Evolutionary conservation across 1,140 invertebrate genomes (phyloP).

Genomic region (Diorhabda elongata): DNA sequence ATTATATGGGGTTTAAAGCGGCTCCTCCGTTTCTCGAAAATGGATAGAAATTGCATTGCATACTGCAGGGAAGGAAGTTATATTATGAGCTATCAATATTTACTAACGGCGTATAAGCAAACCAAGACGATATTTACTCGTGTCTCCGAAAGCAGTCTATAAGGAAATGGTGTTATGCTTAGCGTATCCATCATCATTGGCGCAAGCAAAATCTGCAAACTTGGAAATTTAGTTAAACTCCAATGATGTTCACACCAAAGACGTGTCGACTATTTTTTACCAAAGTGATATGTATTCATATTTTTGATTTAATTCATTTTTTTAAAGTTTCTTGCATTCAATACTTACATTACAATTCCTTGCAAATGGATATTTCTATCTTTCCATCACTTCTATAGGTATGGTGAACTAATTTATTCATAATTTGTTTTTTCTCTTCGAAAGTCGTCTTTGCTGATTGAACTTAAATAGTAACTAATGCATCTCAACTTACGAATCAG

Average conservation of each 20-base stretch:
- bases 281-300: too few species aligned
- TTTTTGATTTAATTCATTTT: too few species aligned
- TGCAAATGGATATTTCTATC: too few species aligned
- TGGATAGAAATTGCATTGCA: conserved; percentile 2
- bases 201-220: neutral
- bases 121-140: conserved; percentile 2
- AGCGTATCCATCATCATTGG: neutral
- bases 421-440: too few species aligned
- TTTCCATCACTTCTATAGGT: too few species aligned
- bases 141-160: conserved; percentile 1
- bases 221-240: neutral
- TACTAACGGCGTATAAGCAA: conserved; percentile 2
- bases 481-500: too few species aligned
- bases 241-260: neutral
- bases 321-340: too few species aligned
- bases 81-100: conserved; percentile 3
- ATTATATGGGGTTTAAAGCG: neutral
- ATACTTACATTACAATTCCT: too few species aligned
- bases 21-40: neutral
- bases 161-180: conserved; percentile 2
- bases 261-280: neutral
- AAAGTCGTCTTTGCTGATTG: too few species aligned
- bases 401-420: too few species aligned
- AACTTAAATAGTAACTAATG: too few species aligned
- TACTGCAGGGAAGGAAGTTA: conserved; percentile 1